phyloP scores from a whole-genome alignment of 2,113 vertebrate species.

The Grammomys dolichurus region DNA sequence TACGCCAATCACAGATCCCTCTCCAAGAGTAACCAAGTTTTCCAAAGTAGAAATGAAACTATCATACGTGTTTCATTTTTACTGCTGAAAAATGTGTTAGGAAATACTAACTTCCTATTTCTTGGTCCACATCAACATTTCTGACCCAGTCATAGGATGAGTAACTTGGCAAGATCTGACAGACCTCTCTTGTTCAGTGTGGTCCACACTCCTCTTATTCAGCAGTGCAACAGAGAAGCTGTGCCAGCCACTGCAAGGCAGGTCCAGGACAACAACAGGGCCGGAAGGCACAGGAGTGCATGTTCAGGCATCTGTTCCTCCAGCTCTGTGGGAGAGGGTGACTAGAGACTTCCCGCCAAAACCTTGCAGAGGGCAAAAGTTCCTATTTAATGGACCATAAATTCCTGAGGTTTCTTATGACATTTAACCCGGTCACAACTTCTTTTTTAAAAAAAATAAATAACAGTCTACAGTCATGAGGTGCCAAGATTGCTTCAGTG shows the following conservation, averaged over 20 bases:
- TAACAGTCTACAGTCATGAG: conserved; percentile 51
- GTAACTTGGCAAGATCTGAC: too few relatives aligned
- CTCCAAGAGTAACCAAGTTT: conserved; percentile 14
- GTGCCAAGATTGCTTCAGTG: conserved; percentile 67
- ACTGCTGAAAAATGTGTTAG: neutral
- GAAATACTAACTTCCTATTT: conserved; percentile 10
- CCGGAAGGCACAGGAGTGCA: neutral
- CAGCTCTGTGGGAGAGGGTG: conserved; percentile 20
- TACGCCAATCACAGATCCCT: neutral
- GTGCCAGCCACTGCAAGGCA: neutral
- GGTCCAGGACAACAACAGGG: neutral
- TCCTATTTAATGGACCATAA: conserved; percentile 73
- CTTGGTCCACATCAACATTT: neutral
- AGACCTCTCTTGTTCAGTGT: neutral
- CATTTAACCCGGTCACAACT: conserved; percentile 71
- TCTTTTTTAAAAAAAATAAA: neutral
- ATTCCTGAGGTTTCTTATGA: conserved; percentile 71
- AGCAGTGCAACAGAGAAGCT: neutral
- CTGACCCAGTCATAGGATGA: neutral
- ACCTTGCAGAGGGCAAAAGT: conserved; percentile 70
- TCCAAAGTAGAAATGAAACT: conserved; percentile 3
- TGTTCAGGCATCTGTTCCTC: neutral
- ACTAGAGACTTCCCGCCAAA: conserved; percentile 51
- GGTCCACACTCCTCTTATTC: accelerated
- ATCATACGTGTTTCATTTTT: conserved; percentile 37